Evolutionary conservation across 2,888 invertebrate species (phyloP).

Genomic region (Acanthacorydalis orientalis): DNA sequence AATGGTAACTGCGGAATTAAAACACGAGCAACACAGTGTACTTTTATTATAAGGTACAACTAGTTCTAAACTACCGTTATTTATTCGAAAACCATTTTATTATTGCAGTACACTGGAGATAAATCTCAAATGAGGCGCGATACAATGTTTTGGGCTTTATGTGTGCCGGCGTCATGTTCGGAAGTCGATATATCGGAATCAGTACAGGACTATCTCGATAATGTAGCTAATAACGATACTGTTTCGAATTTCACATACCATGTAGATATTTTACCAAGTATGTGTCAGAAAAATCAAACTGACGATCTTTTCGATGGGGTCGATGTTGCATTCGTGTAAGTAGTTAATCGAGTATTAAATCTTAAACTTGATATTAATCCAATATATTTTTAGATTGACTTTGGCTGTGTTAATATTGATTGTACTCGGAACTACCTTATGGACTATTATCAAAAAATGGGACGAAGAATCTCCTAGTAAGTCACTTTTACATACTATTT

Average conservation of each 20-base stretch:
- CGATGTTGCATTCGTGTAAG: conserved; percentile 24
- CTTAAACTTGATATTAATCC: neutral
- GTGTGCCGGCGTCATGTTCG: conserved; percentile 22
- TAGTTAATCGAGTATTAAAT: conserved; percentile 2
- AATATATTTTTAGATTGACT: conserved; percentile 3
- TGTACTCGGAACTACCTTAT: no score
- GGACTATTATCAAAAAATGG: no score
- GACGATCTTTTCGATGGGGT: conserved; percentile 15
- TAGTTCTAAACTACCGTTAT: neutral
- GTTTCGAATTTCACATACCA: conserved; percentile 12
- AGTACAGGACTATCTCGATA: conserved; percentile 16
- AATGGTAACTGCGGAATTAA: no score
- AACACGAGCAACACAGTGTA: no score
- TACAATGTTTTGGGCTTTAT: conserved; percentile 20
- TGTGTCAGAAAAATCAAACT: conserved; percentile 19
- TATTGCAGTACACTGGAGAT: conserved; percentile 13
- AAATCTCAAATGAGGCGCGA: conserved; percentile 20
- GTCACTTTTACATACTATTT: no score
- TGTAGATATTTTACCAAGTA: conserved; percentile 19
- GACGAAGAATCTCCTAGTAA: no score
- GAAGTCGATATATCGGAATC: conserved; percentile 17
- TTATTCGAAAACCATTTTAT: neutral
- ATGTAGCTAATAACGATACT: conserved; percentile 16
- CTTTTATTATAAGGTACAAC: neutral
- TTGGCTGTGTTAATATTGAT: no score